Base-by-base conservation (phyloP, 92 coral and sea anemone genomes). In the Epizoanthus ramosus region DNA sequence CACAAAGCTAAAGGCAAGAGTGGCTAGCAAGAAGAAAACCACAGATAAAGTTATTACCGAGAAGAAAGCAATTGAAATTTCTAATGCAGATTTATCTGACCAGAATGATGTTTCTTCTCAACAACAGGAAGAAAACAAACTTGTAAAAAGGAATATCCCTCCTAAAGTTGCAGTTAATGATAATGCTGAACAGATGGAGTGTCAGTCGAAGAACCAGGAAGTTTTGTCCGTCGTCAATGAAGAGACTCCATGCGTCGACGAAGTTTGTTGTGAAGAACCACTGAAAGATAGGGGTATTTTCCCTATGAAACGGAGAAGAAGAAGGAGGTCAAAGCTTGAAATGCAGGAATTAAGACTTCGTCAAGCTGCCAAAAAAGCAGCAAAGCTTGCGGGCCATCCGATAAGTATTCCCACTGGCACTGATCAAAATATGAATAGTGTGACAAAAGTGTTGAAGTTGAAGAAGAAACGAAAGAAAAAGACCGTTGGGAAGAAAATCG, bases 271-370 rank as follows among this genome's bases (percentile, higher is more conserved):
- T 14, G 82, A 77, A 41, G 82, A 56, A 10, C 82, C 70, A 37
- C 47, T 77, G 1, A 39, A 13, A n/a, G 82, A 77, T 22, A 70
- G 70, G 13, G 82, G 82, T 13, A 77, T 77, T 61, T 77, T 77
- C 52, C 82, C 82, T 1, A 77, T 77, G 82, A 77, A 77, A 61
- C 82, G 82, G 25, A 61, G 82, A 16, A 43, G 82, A 43, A 60
- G 82, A 77, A 77, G 82, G 15, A 77, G 82, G 28, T 63, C 82
- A 61, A 77, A 77, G 53, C 47, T 77, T 41, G 82, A 77, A 61
- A 77, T 77, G 82, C 82, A 63, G 66, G 60, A 77, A 43, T 6
- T 77, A 21, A 77, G 82, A 43, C 58, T 17, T 21, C 56, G 41
- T 15, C 82, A 77, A 37, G 71, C 59, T 24, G 18, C 66, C 16